Evolutionary conservation across 92 coral and sea anemone species (phyloP).

Genomic region (Muricea muricata): DNA sequence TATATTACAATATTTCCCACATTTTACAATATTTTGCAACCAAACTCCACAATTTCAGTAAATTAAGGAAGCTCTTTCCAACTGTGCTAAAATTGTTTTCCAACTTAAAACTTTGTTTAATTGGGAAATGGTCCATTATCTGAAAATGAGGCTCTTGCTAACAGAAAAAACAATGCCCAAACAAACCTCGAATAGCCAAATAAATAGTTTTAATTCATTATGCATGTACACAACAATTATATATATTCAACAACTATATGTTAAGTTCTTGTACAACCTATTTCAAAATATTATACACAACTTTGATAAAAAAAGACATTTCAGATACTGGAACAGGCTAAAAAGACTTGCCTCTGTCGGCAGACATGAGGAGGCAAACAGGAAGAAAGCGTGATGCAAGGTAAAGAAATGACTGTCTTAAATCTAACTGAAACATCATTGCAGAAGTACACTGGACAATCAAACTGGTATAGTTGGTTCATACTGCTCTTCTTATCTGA

Average conservation of each 20-base stretch:
- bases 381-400: conserved; percentile 7
- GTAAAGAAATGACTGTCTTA: background rate
- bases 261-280: background rate
- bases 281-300: background rate
- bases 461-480: background rate
- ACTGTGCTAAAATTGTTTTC: too few relatives aligned
- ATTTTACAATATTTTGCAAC: too few relatives aligned
- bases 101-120: too few relatives aligned
- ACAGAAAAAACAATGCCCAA: too few relatives aligned
- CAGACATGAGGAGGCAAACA: conserved; percentile 31
- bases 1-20: too few relatives aligned
- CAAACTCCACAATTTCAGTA: too few relatives aligned
- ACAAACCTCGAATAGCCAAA: too few relatives aligned
- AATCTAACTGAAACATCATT: background rate
- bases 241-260: background rate
- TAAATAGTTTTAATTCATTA: too few relatives aligned
- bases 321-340: conserved; percentile 1
- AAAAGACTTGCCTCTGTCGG: conserved; percentile 25
- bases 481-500: background rate
- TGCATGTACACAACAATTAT: background rate
- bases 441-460: conserved; percentile 25
- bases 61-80: too few relatives aligned
- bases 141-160: too few relatives aligned
- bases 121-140: too few relatives aligned
- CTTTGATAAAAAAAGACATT: background rate